A percentile compares a stretch with the other conserved stretches of the same genome.
Conservation (phyloP, 2,797 vertebrate genomes). For the Emys orbicularis region DNA sequence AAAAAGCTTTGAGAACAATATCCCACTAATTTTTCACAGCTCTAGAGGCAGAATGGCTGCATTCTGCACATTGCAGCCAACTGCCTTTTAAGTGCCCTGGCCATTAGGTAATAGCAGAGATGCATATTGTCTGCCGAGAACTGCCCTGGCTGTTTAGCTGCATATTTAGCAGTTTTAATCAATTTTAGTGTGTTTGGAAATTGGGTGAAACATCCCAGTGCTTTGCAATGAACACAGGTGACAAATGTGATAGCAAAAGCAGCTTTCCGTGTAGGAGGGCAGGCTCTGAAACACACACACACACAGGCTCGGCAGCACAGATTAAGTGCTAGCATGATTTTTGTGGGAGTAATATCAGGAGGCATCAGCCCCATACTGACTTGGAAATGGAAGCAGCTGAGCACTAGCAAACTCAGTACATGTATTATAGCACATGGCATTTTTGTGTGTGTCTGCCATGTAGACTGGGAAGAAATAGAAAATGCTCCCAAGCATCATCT, state of each 20-base stretch:
- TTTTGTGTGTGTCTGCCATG: not conserved
- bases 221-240: not conserved
- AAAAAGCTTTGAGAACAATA: not conserved
- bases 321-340: not conserved
- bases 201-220: not conserved
- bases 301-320: conserved; percentile 36
- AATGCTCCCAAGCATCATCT: rapidly evolving
- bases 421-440: not conserved
- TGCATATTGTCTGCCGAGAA: not conserved
- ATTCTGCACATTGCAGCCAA: not conserved
- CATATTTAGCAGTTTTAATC: rapidly evolving
- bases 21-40: not conserved
- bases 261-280: conserved; percentile 29
- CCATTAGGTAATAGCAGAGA: not conserved
- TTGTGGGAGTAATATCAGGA: not conserved
- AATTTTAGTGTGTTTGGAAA: rapidly evolving
- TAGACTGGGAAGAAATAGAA: rapidly evolving
- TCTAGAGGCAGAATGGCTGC: not conserved
- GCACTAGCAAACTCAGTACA: not conserved
- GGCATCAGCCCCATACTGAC: not conserved
- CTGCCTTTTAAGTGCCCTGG: not conserved
- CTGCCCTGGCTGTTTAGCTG: not conserved
- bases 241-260: not conserved
- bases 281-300: not conserved
- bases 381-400: not conserved